Evolutionary conservation across 2,888 invertebrate genomes (phyloP), one percentile per base, ranked within the genome.

Genomic region (Cephus pulcher): DNA sequence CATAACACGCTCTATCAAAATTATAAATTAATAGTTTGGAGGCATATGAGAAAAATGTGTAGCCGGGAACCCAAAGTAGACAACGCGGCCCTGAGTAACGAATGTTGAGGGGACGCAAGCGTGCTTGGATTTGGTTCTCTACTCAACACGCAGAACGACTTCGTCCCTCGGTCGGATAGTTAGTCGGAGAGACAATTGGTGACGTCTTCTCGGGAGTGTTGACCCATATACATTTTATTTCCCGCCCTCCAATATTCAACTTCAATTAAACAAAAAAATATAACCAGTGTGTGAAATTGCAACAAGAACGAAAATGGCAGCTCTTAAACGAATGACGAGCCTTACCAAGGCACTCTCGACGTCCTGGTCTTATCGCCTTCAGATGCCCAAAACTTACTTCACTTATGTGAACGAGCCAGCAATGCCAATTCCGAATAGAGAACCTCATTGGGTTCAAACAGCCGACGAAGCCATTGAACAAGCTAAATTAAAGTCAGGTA

Each of bases 321-420:
- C 89, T 71, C 82, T 90, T 1, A 88, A 88, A 78, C 85, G 87
- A 76, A 86, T 90, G 82, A 85, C 85, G 77, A 83, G 83, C 75
- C 78, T 90, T 70, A 82, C 88, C 30, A 86, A 86, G 78, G 84
- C 84, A n/a, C 80, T 90, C 30, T 84, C 86, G 76, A 80, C 86
- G 9, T 84, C 88, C 76, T 85, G 88, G 33, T 74, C 77, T 23
- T 80, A 80, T 34, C 71, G 77, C 33, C 74, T 79, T 11, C 78
- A 80, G 71, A 81, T 89, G 80, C 92, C 93, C 78, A 94, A 94
- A 87, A 94, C 90, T 78, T 97, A 94, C 92, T 96, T 95, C 90
- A 95, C 97, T 0, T 97, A 97, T 88, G 94, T 95, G 34, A 95
- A 95, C 82, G 97, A 97, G 90, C 94, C 97, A 73, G 94, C 97